A percentile compares a stretch with the other conserved stretches of the same genome.
Conservation (phyloP, 2,113 vertebrate species). For the Procavia capensis region DNA sequence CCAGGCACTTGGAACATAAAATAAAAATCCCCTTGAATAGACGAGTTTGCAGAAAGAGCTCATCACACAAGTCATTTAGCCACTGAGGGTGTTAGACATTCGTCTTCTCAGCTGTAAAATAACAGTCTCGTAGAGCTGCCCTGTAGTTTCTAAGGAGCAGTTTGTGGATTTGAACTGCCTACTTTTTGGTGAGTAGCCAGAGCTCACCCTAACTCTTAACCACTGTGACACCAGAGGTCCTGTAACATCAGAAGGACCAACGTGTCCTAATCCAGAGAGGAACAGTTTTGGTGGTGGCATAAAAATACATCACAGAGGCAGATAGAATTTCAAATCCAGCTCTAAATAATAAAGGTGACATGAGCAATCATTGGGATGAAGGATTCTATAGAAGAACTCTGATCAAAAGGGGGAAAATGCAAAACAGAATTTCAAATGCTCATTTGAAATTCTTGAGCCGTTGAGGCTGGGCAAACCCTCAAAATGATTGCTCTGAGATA, state of each 20-base stretch:
- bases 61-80: neutral
- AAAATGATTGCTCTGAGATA: too few species aligned
- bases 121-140: neutral
- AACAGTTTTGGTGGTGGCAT: neutral
- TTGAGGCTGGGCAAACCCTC: too few species aligned
- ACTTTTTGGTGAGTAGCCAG: too few species aligned
- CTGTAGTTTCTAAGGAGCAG: too few species aligned
- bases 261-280: neutral
- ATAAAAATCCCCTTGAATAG: rapidly evolving
- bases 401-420: too few species aligned
- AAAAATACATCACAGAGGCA: neutral
- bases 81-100: rapidly evolving
- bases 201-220: too few species aligned
- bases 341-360: neutral
- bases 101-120: neutral
- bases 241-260: neutral
- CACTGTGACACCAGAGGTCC: too few species aligned
- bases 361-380: too few species aligned
- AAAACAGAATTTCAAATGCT: too few species aligned
- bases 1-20: neutral
- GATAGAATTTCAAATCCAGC: neutral
- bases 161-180: too few species aligned
- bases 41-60: neutral
- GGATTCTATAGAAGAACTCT: too few species aligned
- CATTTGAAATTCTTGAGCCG: too few species aligned